Evolutionary conservation across 2,888 invertebrate species (phyloP).

Genomic region (Zele albiditarsus): DNA sequence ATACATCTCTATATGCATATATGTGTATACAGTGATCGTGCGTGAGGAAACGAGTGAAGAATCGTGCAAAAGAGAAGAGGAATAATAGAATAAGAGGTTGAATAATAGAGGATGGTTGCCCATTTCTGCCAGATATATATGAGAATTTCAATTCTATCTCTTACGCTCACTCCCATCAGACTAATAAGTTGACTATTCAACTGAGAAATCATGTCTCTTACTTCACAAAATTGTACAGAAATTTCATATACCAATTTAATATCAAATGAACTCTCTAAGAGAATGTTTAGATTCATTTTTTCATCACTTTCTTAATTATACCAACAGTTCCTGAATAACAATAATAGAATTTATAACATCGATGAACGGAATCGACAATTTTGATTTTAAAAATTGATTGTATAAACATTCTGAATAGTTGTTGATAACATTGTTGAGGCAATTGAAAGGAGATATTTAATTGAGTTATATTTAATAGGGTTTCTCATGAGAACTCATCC

Average conservation of each 20-base stretch:
- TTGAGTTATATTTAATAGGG: no score
- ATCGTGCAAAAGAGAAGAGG: conserved; percentile 6
- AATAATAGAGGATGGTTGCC: not conserved
- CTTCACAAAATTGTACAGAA: not conserved
- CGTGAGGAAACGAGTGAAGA: conserved; percentile 22
- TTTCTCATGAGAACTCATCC: no score
- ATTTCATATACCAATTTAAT: not conserved
- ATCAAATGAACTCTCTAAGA: not conserved
- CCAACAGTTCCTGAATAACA: no score
- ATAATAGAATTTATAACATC: no score
- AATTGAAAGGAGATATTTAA: no score
- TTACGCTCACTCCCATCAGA: not conserved
- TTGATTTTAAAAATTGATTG: no score
- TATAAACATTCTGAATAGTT: no score
- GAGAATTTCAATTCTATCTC: not conserved
- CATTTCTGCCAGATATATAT: not conserved
- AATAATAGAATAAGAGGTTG: conserved; percentile 2
- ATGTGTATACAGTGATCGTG: not conserved
- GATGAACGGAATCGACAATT: no score
- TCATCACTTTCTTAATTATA: not conserved
- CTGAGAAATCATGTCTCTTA: not conserved
- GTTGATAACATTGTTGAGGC: no score
- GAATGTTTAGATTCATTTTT: not conserved
- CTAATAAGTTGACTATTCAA: not conserved
- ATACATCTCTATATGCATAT: not conserved